These are phyloP conservation scores for Cephus pygmeus DNA, from an alignment of 2,888 invertebrate species.

Conservation along the genomic window DNA sequence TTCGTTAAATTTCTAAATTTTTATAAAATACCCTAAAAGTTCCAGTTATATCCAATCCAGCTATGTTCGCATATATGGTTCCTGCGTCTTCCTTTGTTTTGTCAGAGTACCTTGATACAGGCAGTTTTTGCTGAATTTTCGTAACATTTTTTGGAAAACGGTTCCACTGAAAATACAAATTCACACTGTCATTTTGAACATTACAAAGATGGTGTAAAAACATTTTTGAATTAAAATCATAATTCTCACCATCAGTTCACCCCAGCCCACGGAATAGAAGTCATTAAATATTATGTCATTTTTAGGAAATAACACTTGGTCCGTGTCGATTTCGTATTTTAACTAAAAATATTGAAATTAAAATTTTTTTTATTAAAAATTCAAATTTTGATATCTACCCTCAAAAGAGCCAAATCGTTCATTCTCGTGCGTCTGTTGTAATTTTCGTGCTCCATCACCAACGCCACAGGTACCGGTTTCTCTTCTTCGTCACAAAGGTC, in stretches of 20 bases:
- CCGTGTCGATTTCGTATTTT: not conserved
- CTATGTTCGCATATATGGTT: constrained; percentile 21
- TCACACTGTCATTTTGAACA: not conserved
- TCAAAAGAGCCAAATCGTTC: constrained; percentile 29
- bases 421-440: constrained; percentile 24
- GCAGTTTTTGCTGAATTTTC: constrained; percentile 29
- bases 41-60: constrained; percentile 26
- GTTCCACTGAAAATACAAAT: constrained; percentile 20
- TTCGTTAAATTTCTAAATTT: not conserved
- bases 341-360: not conserved
- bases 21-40: constrained; percentile 18
- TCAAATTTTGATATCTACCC: constrained; percentile 10
- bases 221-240: not conserved
- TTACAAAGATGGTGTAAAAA: not conserved
- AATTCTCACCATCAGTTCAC: constrained; percentile 24
- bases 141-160: constrained; percentile 17
- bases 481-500: constrained; percentile 22
- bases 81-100: constrained; percentile 16
- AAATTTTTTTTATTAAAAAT: not conserved
- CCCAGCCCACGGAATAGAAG: constrained; percentile 28
- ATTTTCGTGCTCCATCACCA: constrained; percentile 27
- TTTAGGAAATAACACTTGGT: not conserved
- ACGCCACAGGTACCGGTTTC: constrained; percentile 13
- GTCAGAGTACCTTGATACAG: constrained; percentile 16
- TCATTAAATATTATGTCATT: not conserved